These are phyloP conservation scores for Eira barbara DNA, from an alignment of 2,113 vertebrate species.

Conservation along the genomic window DNA sequence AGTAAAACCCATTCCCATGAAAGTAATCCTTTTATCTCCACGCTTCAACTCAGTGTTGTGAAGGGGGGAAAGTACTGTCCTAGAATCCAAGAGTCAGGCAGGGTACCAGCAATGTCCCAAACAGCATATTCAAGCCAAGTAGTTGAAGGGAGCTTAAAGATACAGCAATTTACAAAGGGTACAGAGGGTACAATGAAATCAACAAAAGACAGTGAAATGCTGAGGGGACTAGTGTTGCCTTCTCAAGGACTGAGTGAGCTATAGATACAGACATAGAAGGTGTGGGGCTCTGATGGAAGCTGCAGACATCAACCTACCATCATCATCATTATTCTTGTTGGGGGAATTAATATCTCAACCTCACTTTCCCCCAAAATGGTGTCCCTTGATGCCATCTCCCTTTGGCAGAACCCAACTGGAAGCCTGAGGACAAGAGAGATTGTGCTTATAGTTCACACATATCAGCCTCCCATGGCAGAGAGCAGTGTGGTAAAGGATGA, in stretches of 20 bases:
- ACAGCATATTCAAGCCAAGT: neutral
- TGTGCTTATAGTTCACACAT: neutral
- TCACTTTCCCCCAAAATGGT: neutral
- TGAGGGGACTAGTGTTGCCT: neutral
- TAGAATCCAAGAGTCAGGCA: neutral
- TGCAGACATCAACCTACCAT: neutral
- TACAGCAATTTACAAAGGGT: neutral
- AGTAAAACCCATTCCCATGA: neutral
- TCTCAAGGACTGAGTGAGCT: rapidly evolving
- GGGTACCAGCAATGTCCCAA: neutral
- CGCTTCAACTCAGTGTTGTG: neutral
- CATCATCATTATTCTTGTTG: neutral
- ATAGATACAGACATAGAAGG: neutral
- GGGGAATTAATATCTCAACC: neutral
- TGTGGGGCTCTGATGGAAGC: neutral
- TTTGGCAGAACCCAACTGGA: neutral
- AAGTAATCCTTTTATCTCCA: neutral
- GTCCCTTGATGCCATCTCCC: neutral
- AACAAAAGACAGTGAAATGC: neutral
- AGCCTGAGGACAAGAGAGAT: neutral
- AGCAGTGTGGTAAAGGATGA: neutral
- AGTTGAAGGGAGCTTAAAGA: neutral
- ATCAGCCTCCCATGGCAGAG: neutral
- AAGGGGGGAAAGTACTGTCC: neutral
- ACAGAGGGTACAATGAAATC: neutral